Conservation (phyloP, 2,113 vertebrate species). For the Scytalopus superciliaris region DNA sequence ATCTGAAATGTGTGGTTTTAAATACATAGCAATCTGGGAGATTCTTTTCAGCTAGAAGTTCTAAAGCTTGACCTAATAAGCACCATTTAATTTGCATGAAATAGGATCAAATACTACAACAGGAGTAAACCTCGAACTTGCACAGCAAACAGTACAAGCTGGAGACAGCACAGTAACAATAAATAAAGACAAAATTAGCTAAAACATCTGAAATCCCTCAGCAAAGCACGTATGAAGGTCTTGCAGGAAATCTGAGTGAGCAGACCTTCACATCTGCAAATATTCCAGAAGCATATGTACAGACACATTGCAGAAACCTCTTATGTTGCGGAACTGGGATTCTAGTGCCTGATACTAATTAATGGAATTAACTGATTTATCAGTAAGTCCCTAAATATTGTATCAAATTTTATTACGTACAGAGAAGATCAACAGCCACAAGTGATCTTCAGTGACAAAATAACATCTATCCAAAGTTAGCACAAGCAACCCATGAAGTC, state of each 20-base stretch:
- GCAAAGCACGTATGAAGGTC: background rate
- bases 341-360: background rate
- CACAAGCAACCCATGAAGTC: background rate
- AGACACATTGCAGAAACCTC: background rate
- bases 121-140: background rate
- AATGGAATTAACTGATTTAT: background rate
- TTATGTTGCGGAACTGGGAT: fast-evolving
- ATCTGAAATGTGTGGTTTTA: background rate
- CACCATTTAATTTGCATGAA: background rate
- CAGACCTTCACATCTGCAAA: background rate
- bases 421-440: background rate
- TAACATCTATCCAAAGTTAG: background rate
- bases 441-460: background rate
- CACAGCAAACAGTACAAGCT: background rate
- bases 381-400: background rate
- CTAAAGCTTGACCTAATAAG: background rate
- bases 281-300: background rate
- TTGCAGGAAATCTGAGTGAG: background rate
- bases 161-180: background rate
- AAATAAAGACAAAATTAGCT: background rate
- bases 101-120: background rate
- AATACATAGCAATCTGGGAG: background rate
- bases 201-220: background rate
- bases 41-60: background rate
- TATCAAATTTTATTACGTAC: background rate